Evolutionary conservation across 2,888 invertebrate genomes (phyloP).

Genomic region (Thereva unica): DNA sequence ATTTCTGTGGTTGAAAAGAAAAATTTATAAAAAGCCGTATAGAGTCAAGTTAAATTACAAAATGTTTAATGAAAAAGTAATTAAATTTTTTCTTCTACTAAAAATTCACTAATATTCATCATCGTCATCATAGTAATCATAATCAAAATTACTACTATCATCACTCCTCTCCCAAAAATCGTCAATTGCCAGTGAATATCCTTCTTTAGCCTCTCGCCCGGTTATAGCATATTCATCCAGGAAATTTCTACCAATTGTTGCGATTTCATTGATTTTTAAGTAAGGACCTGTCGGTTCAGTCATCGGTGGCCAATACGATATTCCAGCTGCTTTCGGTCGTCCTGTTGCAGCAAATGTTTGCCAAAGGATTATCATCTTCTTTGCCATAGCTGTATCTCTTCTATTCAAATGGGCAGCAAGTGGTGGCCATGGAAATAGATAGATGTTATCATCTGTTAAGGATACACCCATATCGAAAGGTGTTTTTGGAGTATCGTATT

Average conservation of each 20-base stretch:
- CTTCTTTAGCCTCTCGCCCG: conserved; percentile 48
- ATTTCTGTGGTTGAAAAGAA: too few species aligned
- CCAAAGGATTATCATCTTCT: conserved; percentile 59
- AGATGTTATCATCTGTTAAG: conserved; percentile 64
- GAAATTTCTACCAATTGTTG: conserved; percentile 51
- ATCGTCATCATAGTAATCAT: conserved; percentile 44
- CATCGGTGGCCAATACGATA: conserved; percentile 53
- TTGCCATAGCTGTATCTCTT: conserved; percentile 56
- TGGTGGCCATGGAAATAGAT: conserved; percentile 60
- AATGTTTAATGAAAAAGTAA: neutral
- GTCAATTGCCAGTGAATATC: conserved; percentile 51
- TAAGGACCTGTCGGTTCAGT: conserved; percentile 54
- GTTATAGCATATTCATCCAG: conserved; percentile 53
- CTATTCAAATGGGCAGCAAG: conserved; percentile 51
- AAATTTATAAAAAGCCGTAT: too few species aligned
- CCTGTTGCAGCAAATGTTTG: conserved; percentile 55
- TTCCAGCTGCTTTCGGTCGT: conserved; percentile 49
- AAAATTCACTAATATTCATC: conserved; percentile 2
- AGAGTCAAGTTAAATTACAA: neutral
- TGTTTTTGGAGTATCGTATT: conserved; percentile 50
- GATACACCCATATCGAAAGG: conserved; percentile 62
- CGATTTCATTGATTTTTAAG: conserved; percentile 50
- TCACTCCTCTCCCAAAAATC: conserved; percentile 48
- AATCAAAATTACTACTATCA: conserved; percentile 19
- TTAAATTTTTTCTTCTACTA: neutral